Evolutionary conservation across 1,140 invertebrate species (phyloP).

Genomic region (Apolygus lucorum): DNA sequence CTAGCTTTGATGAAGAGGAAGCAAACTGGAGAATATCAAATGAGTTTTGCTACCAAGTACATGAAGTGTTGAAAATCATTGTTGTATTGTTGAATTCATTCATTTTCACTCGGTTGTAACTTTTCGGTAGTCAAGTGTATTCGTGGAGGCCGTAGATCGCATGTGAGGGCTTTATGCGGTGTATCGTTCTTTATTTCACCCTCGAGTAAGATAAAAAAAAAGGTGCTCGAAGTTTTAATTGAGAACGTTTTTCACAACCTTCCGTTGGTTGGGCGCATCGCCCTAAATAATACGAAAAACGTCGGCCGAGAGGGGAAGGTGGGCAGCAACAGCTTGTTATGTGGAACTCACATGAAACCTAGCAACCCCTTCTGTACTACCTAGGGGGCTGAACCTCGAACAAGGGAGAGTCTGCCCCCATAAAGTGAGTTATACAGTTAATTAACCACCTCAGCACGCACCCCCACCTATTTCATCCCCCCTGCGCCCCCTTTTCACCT

Average conservation of each 20-base stretch:
- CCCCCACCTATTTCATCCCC: background rate
- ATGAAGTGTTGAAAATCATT: too few relatives aligned
- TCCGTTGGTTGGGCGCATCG: background rate
- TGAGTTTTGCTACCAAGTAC: too few relatives aligned
- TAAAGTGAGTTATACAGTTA: constrained; percentile 1
- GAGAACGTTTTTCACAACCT: background rate
- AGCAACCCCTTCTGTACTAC: background rate
- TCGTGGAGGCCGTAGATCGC: too few relatives aligned
- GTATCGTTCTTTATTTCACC: too few relatives aligned
- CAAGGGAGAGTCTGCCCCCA: background rate
- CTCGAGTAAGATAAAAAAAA: too few relatives aligned
- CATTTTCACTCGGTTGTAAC: too few relatives aligned
- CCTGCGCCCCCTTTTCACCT: background rate
- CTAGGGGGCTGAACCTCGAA: background rate
- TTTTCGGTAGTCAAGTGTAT: too few relatives aligned
- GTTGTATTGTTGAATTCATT: too few relatives aligned
- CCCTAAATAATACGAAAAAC: background rate
- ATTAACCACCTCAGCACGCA: background rate
- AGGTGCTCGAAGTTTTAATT: too few relatives aligned
- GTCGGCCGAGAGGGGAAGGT: background rate
- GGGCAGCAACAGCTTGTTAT: background rate
- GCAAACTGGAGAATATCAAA: too few relatives aligned
- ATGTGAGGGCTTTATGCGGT: too few relatives aligned
- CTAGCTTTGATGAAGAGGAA: too few relatives aligned
- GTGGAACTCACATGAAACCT: background rate